Conservation (phyloP, 2,797 vertebrate genomes). For the Sylvia borin region DNA sequence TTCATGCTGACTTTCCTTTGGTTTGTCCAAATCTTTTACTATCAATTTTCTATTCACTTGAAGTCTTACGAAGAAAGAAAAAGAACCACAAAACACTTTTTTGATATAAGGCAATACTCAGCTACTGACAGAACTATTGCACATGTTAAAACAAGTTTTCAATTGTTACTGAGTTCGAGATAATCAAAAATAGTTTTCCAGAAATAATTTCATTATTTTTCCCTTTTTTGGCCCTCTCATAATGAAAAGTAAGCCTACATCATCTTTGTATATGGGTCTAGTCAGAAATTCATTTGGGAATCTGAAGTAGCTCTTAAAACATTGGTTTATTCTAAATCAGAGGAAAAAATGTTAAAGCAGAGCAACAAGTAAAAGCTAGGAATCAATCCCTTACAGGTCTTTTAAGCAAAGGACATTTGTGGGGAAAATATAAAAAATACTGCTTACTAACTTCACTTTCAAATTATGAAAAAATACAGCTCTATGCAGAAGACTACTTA, state of each 20-base stretch:
- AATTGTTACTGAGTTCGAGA: neutral
- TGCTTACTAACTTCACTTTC: neutral
- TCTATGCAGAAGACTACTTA: neutral
- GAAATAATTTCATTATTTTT: neutral
- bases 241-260: neutral
- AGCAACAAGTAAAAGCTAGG: neutral
- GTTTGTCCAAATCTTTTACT: neutral
- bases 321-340: neutral
- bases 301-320: neutral
- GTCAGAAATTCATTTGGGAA: neutral
- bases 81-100: neutral
- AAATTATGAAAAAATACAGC: neutral
- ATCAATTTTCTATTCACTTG: neutral
- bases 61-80: neutral
- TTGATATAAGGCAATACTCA: neutral
- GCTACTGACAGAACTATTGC: neutral
- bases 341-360: neutral
- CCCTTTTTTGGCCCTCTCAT: accelerated
- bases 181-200: neutral
- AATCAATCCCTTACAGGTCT: neutral
- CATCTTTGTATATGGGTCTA: neutral
- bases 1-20: neutral
- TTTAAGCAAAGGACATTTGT: neutral
- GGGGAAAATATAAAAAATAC: neutral
- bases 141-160: neutral